Conservation (phyloP, 2,113 vertebrate genomes). For the Nyctibius bracteatus region DNA sequence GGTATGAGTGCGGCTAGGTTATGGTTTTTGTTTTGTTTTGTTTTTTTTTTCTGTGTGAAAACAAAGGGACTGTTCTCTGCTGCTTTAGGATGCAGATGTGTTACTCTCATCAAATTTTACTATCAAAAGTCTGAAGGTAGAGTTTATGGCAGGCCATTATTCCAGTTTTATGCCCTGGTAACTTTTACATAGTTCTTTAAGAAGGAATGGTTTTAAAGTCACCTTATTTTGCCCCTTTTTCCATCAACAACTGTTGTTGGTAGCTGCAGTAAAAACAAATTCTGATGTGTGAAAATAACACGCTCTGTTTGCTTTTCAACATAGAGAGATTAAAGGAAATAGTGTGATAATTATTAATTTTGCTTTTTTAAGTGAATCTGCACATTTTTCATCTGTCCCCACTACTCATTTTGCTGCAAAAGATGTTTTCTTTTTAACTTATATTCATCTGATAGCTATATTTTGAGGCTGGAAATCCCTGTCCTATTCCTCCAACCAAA, state of each 20-base stretch:
- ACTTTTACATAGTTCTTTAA: constrained; percentile 3
- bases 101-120: constrained; percentile 18
- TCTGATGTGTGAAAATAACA: constrained; percentile 67
- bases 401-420: neutral
- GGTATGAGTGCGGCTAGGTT: neutral
- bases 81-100: neutral
- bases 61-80: neutral
- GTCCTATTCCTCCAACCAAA: neutral
- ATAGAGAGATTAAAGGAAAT: constrained; percentile 49
- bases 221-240: constrained; percentile 37
- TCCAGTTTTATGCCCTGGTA: neutral
- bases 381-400: constrained; percentile 13
- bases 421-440: neutral
- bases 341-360: constrained; percentile 62
- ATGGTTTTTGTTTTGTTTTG: neutral
- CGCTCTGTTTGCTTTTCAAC: constrained; percentile 59
- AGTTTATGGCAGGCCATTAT: constrained; percentile 7
- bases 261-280: constrained; percentile 53
- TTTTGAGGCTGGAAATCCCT: neutral
- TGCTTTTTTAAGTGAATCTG: constrained; percentile 54
- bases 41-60: neutral
- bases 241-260: constrained; percentile 55
- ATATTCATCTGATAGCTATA: neutral
- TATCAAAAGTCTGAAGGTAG: neutral
- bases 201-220: constrained; percentile 25